Conservation (phyloP, 2,888 invertebrate species). For the Hartigia nigra region DNA sequence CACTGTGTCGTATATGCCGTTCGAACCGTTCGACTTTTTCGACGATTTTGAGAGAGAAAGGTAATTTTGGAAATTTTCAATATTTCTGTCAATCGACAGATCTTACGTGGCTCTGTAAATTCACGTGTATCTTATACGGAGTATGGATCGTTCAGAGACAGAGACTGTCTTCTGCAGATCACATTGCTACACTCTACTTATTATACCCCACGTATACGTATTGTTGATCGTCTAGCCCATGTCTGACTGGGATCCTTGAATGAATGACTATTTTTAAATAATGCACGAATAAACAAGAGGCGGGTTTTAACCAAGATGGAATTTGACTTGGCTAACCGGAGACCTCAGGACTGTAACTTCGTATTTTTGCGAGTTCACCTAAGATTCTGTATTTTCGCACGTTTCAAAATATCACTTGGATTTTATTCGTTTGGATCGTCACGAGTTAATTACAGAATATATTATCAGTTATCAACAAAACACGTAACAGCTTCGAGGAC, state of each 20-base stretch:
- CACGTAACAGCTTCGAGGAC: no score
- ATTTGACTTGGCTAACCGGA: not conserved
- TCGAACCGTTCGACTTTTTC: no score
- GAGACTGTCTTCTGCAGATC: not conserved
- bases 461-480: not conserved
- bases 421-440: no score
- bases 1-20: no score
- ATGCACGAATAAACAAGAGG: slow-evolving; percentile 47
- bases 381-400: not conserved
- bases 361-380: not conserved
- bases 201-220: slow-evolving; percentile 35
- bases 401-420: not conserved
- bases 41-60: no score
- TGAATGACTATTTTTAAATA: slow-evolving; percentile 61
- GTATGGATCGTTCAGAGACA: not conserved
- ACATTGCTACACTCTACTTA: not conserved
- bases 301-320: not conserved
- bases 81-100: no score
- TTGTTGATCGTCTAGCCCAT: slow-evolving; percentile 54
- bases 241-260: slow-evolving; percentile 60
- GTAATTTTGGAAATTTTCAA: no score
- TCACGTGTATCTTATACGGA: no score
- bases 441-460: not conserved
- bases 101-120: no score
- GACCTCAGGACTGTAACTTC: not conserved